Base-by-base conservation (phyloP, 2,888 invertebrate species). In the Autographa pulchrina region DNA sequence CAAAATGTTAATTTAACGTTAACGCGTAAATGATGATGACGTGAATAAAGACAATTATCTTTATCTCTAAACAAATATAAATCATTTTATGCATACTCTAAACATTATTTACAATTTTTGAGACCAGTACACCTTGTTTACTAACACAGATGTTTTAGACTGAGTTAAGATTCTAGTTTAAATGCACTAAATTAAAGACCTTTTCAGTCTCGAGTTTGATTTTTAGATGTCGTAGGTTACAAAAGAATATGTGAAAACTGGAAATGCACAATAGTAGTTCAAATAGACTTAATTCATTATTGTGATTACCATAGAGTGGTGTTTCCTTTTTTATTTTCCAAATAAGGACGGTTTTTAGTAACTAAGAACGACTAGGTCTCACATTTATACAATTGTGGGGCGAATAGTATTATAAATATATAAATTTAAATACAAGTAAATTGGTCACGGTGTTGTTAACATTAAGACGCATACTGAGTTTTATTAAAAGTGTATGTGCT, bases 61-160 rank as follows among this genome's bases (percentile, higher is more conserved):
- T 56, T 25, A 25, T 20, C 5, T 71, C 87, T 91, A 89, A 88
- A 90, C 88, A 90, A 89, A 89, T 89, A 90, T 81, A 87, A 87
- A 85, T 69, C 11, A 61, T 72, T 63, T 78, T 77, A 65, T 80
- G 78, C 79, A 83, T 74, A 81, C 65, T 86, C 80, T 78, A 76
- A 74, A 71, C 63, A 74, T 75, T 86, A 87, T 86, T 82, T 86
- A 87, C 87, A 86, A 74, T 77, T 77, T 79, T 70, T 75, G 85
- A 84, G 86, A 86, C 85, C 81, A 82, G 75, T 70, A 70, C 32
- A 71, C 54, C 62, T 70, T 65, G 63, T 80, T 75, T 43, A 60
- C 54, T 13, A 67, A 74, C 73, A 65, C 58, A 65, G 62, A 32
- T 67, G 38, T 56, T 61, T 74, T 41, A 67, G 75, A 67, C 67